phyloP scores from a whole-genome alignment of 1,140 invertebrate species.

The Calliopsis andreniformis region DNA sequence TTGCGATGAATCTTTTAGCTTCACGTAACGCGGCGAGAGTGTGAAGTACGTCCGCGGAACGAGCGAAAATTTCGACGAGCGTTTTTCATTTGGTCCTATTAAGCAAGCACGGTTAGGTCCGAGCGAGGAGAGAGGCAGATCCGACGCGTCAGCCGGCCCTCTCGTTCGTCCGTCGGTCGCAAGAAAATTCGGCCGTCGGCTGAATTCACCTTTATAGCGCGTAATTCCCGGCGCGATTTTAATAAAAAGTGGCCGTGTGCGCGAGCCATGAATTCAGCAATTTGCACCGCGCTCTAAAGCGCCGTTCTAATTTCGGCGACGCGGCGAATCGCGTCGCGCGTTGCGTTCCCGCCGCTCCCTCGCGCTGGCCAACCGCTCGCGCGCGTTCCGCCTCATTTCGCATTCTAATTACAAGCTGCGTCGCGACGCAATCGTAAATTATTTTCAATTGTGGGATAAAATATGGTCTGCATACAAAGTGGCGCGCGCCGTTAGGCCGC shows the following conservation, averaged over 20 bases:
- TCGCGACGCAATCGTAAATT: conserved; percentile 57
- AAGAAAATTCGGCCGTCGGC: neutral
- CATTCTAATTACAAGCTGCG: conserved; percentile 56
- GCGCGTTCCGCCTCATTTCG: conserved; percentile 53
- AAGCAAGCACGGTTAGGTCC: neutral
- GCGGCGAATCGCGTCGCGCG: neutral
- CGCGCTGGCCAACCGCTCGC: too few relatives aligned
- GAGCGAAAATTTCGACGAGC: neutral
- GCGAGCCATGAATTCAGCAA: conserved; percentile 11
- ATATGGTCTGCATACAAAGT: conserved; percentile 50
- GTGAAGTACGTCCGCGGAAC: neutral
- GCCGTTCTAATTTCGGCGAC: conserved; percentile 31
- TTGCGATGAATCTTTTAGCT: conserved; percentile 23
- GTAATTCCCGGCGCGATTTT: neutral
- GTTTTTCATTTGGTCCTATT: neutral
- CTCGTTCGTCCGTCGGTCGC: neutral
- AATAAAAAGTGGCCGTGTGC: neutral
- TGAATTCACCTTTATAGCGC: neutral
- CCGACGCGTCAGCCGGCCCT: neutral
- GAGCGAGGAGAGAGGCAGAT: neutral
- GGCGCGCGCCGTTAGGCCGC: neutral
- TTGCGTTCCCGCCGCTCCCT: conserved; percentile 1
- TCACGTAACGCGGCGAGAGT: neutral
- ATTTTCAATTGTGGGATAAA: conserved; percentile 62
- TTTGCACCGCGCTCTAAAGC: neutral